A percentile compares a stretch with the other conserved stretches of the same genome.
These are phyloP conservation scores for Syrphus vitripennis DNA, from an alignment of 2,888 invertebrate genomes.

Conservation along the genomic window DNA sequence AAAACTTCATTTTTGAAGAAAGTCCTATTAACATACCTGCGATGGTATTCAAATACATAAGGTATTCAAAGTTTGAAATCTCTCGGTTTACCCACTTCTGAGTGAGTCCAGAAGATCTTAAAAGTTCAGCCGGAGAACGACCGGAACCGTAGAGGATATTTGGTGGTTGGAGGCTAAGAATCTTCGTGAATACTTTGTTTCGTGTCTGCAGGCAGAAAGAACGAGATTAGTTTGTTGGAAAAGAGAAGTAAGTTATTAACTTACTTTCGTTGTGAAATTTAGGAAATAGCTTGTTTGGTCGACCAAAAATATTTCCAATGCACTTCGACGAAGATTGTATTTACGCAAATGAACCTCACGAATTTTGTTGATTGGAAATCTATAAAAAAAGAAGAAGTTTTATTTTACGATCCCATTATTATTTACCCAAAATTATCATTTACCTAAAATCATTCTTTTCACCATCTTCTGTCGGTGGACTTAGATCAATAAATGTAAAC, in stretches of 20 bases:
- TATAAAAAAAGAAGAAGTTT: constrained; percentile 10
- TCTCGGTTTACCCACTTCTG: constrained; percentile 86
- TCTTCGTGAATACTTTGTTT: constrained; percentile 84
- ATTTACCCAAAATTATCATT: constrained; percentile 77
- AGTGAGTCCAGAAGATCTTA: constrained; percentile 84
- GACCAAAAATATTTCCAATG: constrained; percentile 85
- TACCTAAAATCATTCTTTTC: constrained; percentile 82
- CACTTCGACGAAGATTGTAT: constrained; percentile 85
- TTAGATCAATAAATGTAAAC: constrained; percentile 84
- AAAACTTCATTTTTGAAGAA: not conserved
- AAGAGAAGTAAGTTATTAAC: not conserved
- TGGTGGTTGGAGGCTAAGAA: constrained; percentile 84
- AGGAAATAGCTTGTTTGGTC: constrained; percentile 86
- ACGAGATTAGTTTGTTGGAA: not conserved
- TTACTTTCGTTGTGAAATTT: constrained; percentile 84
- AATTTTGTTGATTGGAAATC: constrained; percentile 83
- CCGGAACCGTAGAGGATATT: constrained; percentile 84
- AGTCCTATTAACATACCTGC: constrained; percentile 79
- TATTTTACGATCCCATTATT: not conserved
- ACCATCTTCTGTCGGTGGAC: constrained; percentile 82
- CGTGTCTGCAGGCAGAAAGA: constrained; percentile 81
- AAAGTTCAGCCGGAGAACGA: constrained; percentile 84
- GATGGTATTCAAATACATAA: constrained; percentile 89
- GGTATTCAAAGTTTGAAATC: constrained; percentile 88
- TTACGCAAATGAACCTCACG: constrained; percentile 85